Base-by-base conservation (phyloP, 1,140 invertebrate species). In the Pseudoatta argentina region DNA sequence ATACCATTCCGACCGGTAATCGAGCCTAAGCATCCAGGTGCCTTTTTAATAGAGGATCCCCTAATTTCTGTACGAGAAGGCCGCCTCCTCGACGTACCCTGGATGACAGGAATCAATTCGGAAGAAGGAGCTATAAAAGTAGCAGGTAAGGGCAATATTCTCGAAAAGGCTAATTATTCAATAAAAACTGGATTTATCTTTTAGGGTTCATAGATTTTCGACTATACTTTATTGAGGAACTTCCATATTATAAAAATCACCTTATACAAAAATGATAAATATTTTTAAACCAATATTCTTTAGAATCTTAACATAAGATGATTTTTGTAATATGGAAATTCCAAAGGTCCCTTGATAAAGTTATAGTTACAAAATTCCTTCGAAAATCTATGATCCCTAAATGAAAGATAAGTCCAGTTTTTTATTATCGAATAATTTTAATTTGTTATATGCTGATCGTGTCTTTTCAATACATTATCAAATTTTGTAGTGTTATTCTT, bases 1-100 rank as follows among this genome's bases (percentile, higher is more conserved):
- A 97, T 97, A 81, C 96, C 97, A 2, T 97, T 97, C 88, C 97
- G 97, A 86, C 97, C 97, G 0, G 96, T 97, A 0, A 93, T 97
- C 24, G 97, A 97, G 93, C 96, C 96, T 0, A 92, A 96, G 83
- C 94, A 96, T 64, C 95, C 96, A 8, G 97, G 96, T n/a, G 97
- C 97, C 18, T 97, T 97, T 90, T 88, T 97, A 0, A 96, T 95
- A 0, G 95, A 96, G 86, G 94, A 96, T 88, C 97, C 97, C 2
- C 91, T 95, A 1, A 92, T 96, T 14, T 92, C 95, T 0, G 90
- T 96, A 0, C 93, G 92, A 85, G 77, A 91, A 8, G 96, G 96
- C 0, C 94, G 95, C 55, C 91, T 96, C 1, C 91, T 94, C 12
- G 92, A 96, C 57, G 95, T 97, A 14, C 97, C 97, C 0, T 96